Percentiles rank a stretch among this genome's conserved stretches.
phyloP scores from a whole-genome alignment of 2,888 invertebrate species.

The Drosophila subsilvestris region DNA sequence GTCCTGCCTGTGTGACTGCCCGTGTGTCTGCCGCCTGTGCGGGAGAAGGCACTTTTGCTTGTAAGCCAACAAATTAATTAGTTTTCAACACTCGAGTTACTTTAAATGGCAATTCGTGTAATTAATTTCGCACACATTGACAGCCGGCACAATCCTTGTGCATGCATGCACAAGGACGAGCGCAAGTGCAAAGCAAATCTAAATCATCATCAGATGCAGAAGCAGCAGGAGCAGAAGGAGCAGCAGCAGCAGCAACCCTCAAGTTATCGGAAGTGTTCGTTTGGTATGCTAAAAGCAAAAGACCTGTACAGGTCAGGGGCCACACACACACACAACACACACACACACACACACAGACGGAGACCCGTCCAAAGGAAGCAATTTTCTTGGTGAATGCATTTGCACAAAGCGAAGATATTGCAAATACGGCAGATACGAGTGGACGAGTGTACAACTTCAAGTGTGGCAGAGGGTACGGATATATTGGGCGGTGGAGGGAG shows the following conservation, averaged over 20 bases:
- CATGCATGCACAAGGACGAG: slow-evolving; percentile 3
- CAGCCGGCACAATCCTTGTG: slow-evolving; percentile 3
- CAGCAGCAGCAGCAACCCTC: not conserved
- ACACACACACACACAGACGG: slow-evolving; percentile 15
- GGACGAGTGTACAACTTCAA: not conserved
- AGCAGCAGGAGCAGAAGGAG: not conserved
- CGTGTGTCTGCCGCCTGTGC: too few relatives aligned
- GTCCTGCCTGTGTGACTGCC: too few relatives aligned
- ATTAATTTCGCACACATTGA: slow-evolving; percentile 40
- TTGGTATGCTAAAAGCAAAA: slow-evolving; percentile 11
- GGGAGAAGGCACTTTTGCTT: slow-evolving; percentile 1
- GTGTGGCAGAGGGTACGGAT: not conserved
- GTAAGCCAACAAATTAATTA: slow-evolving; percentile 58
- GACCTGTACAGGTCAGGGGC: slow-evolving; percentile 36
- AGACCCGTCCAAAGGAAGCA: slow-evolving; percentile 54
- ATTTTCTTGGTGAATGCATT: slow-evolving; percentile 66
- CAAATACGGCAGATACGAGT: slow-evolving; percentile 9
- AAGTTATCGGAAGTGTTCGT: slow-evolving; percentile 26
- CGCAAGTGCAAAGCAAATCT: slow-evolving; percentile 34
- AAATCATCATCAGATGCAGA: slow-evolving; percentile 24
- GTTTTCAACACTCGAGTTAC: slow-evolving; percentile 57
- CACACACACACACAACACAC: not conserved
- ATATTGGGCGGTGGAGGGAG: not conserved
- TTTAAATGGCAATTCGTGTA: slow-evolving; percentile 51
- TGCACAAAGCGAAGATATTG: slow-evolving; percentile 47